Conservation (phyloP, 2,797 vertebrate species). For the Coranthus polyacanthus region DNA sequence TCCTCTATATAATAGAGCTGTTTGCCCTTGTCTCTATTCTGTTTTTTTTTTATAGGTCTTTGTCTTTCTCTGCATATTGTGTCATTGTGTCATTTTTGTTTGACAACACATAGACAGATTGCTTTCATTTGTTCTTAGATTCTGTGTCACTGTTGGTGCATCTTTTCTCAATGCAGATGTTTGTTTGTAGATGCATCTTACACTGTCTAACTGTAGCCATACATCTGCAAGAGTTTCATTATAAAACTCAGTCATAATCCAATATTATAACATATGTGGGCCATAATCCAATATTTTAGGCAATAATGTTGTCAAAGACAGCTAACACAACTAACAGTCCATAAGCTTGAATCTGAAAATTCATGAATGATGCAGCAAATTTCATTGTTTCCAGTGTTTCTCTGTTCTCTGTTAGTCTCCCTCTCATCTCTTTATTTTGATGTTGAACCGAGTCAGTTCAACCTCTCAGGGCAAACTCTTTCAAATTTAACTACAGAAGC, state of each 20-base stretch:
- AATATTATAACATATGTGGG: no score
- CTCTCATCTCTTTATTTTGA: conserved; percentile 8
- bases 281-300: no score
- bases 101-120: neutral
- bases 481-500: no score
- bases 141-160: neutral
- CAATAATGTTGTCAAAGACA: no score
- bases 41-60: neutral
- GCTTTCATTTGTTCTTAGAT: neutral
- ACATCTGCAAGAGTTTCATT: neutral
- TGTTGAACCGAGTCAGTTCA: neutral
- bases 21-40: conserved; percentile 11
- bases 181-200: no score
- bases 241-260: neutral
- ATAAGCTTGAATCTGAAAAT: no score
- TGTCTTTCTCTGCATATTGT: neutral
- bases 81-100: conserved; percentile 4
- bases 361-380: neutral
- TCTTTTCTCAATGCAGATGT: neutral
- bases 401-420: neutral
- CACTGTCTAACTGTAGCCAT: neutral
- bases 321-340: no score
- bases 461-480: neutral
- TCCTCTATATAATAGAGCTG: conserved; percentile 33
- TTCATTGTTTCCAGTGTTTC: neutral